A percentile compares a stretch with the other conserved stretches of the same genome.
Evolutionary conservation across 2,113 vertebrate species (phyloP).

Genomic region (Dinomys branickii): DNA sequence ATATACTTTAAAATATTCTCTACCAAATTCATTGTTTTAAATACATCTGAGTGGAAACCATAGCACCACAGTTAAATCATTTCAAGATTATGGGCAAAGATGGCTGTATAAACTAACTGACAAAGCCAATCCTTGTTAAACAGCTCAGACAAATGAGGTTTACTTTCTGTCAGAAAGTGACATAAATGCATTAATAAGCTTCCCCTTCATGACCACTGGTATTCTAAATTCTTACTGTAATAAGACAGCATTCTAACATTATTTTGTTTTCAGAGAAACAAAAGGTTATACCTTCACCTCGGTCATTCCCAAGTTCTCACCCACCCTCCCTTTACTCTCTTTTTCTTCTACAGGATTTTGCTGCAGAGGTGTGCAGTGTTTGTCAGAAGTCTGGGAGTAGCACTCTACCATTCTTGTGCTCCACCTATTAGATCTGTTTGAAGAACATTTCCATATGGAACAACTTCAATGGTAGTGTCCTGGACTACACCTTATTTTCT

Average conservation of each 20-base stretch:
- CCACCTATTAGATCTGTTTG: not conserved
- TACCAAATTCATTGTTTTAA: not conserved
- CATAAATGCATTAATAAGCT: not conserved
- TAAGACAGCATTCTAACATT: not conserved
- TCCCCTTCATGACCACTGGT: not conserved
- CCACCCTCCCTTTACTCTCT: fast-evolving
- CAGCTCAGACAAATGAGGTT: not conserved
- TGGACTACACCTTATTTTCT: not conserved
- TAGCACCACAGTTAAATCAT: not conserved
- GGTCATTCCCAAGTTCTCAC: not conserved
- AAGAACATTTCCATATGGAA: not conserved
- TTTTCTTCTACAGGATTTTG: not conserved
- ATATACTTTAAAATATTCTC: not conserved
- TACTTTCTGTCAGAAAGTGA: not conserved
- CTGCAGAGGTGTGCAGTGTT: not conserved
- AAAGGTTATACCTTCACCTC: not conserved
- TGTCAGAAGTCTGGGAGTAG: not conserved
- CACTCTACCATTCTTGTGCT: not conserved
- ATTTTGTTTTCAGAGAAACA: not conserved
- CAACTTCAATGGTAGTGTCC: not conserved
- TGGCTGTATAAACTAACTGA: not conserved
- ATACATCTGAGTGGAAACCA: not conserved
- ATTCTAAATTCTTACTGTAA: not conserved
- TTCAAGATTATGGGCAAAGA: not conserved
- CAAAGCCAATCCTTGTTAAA: constrained; percentile 21